These are phyloP conservation scores for Julus scanicus DNA, from an alignment of 2,888 invertebrate genomes.

Conservation along the genomic window DNA sequence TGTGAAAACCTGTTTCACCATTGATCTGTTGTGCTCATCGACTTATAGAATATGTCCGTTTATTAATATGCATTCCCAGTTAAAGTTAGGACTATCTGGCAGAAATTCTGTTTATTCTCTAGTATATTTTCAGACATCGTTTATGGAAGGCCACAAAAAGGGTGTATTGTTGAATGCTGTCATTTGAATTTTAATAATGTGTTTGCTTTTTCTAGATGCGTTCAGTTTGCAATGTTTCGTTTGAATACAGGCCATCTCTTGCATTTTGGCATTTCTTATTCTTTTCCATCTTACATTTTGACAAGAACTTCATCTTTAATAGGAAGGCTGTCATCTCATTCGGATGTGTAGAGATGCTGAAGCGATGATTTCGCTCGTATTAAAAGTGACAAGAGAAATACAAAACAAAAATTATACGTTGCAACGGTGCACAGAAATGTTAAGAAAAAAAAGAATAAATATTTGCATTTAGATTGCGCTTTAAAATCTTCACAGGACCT, in stretches of 20 bases:
- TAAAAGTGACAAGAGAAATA: slow-evolving; percentile 37
- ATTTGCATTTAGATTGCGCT: slow-evolving; percentile 25
- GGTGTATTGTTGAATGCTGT: not conserved
- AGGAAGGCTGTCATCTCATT: slow-evolving; percentile 8
- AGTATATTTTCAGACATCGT: not conserved
- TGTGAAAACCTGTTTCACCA: no score
- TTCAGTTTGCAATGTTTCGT: not conserved
- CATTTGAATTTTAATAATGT: not conserved
- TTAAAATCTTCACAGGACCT: not conserved
- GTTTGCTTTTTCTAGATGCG: not conserved
- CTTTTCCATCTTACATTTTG: not conserved
- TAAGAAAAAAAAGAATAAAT: not conserved
- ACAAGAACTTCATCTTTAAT: slow-evolving; percentile 29
- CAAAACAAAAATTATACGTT: slow-evolving; percentile 10
- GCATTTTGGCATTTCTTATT: no score
- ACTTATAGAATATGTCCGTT: no score
- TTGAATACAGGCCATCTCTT: not conserved
- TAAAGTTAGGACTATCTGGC: no score
- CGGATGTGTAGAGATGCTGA: not conserved
- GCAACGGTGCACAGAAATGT: not conserved
- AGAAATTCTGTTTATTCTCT: no score
- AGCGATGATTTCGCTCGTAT: slow-evolving; percentile 22
- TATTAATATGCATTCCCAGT: no score
- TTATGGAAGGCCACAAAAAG: not conserved
- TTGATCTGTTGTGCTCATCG: no score